Evolutionary conservation across 2,113 vertebrate species (phyloP).

Genomic region (Spizaetus ornatus): DNA sequence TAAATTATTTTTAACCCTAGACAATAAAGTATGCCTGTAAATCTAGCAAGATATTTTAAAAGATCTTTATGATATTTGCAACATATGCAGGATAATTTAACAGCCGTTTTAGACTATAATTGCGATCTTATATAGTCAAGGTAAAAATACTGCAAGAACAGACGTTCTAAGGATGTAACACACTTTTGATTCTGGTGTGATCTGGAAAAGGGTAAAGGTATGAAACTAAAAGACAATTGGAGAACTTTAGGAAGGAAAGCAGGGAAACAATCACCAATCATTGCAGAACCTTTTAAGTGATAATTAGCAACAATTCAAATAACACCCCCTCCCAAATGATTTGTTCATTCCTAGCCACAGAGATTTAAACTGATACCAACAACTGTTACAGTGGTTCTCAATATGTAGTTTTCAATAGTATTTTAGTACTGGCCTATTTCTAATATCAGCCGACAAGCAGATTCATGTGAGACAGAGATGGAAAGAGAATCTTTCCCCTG

Average conservation of each 20-base stretch:
- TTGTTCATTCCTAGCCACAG: not conserved
- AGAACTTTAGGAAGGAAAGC: not conserved
- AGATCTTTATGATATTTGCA: not conserved
- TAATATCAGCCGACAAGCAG: not conserved
- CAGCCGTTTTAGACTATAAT: not conserved
- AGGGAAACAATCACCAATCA: not conserved
- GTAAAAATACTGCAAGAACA: not conserved
- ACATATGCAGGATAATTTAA: not conserved
- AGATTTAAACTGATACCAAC: not conserved
- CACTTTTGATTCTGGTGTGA: not conserved
- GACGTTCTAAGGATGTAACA: not conserved
- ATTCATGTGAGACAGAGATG: not conserved
- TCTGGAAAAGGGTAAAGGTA: not conserved
- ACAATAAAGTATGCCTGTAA: not conserved
- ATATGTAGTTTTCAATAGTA: not conserved
- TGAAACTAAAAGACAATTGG: not conserved
- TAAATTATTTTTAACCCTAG: not conserved
- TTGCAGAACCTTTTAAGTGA: not conserved
- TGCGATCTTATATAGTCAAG: not conserved
- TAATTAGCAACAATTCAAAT: not conserved
- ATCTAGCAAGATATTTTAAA: not conserved
- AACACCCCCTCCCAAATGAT: not conserved
- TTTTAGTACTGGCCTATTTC: not conserved
- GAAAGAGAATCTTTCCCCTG: not conserved
- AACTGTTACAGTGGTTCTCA: not conserved